Conservation (phyloP, 1,140 invertebrate genomes). For the Heliconius melpomene region DNA sequence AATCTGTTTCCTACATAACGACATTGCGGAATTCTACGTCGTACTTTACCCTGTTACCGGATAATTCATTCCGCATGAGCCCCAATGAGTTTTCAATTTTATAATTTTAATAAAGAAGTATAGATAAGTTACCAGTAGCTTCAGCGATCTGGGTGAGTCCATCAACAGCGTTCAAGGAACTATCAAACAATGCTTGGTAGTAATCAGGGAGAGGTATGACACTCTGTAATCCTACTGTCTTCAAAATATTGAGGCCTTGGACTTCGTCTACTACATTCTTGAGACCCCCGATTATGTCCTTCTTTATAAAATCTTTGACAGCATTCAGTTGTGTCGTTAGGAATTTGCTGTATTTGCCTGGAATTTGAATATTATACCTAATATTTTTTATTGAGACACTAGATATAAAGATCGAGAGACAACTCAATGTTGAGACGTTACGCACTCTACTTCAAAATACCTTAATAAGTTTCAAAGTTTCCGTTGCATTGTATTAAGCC, state of each 20-base stretch:
- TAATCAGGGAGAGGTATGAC: conserved; percentile 59
- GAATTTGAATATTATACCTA: background rate
- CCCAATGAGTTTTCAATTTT: background rate
- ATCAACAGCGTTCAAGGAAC: conserved; percentile 62
- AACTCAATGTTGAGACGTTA: no score
- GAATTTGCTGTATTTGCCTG: conserved; percentile 79
- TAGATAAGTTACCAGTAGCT: conserved; percentile 67
- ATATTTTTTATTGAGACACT: background rate
- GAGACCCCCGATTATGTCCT: conserved; percentile 75
- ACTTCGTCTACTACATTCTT: conserved; percentile 55
- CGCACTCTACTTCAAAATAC: no score
- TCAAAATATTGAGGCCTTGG: conserved; percentile 46
- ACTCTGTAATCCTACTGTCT: conserved; percentile 30
- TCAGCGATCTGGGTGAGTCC: conserved; percentile 76
- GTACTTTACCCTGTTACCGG: no score
- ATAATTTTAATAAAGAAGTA: background rate
- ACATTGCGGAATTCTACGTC: no score
- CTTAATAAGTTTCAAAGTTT: no score
- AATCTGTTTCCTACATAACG: no score
- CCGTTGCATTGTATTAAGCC: no score
- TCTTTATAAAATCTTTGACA: conserved; percentile 82
- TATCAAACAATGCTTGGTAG: conserved; percentile 61
- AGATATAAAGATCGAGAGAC: no score
- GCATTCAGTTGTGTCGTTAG: conserved; percentile 73
- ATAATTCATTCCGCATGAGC: no score